phyloP scores from a whole-genome alignment of 2,888 invertebrate genomes.

The Strigamia transsilvanica region DNA sequence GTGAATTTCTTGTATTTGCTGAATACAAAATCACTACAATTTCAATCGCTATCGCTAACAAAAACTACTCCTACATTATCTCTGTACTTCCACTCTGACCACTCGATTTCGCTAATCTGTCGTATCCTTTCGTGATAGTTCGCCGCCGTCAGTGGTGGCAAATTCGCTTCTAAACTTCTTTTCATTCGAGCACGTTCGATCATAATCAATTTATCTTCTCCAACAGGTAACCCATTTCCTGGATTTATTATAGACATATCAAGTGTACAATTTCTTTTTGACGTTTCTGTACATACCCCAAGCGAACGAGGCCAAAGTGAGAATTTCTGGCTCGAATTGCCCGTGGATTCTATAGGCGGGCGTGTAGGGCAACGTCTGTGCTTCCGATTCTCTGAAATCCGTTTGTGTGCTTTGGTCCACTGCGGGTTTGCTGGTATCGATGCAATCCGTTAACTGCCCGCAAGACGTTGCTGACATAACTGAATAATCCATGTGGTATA shows the following conservation, averaged over 20 bases:
- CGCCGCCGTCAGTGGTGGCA: conserved; percentile 69
- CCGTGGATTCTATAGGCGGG: conserved; percentile 70
- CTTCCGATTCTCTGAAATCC: conserved; percentile 76
- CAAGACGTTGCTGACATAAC: background rate
- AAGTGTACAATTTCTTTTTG: background rate
- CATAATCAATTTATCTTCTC: conserved; percentile 71
- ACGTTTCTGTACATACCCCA: conserved; percentile 69
- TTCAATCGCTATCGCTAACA: no score
- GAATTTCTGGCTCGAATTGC: conserved; percentile 70
- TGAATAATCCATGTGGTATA: background rate
- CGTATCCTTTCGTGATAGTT: conserved; percentile 71
- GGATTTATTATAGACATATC: background rate
- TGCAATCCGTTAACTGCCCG: background rate
- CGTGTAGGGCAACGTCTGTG: conserved; percentile 81
- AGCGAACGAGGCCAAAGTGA: conserved; percentile 72
- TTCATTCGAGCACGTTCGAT: conserved; percentile 76
- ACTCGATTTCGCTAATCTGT: conserved; percentile 81
- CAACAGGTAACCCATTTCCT: conserved; percentile 72
- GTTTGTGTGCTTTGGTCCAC: conserved; percentile 73
- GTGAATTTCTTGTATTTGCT: conserved; percentile 78
- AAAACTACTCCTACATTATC: conserved; percentile 70
- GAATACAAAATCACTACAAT: conserved; percentile 10
- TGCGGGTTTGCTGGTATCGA: conserved; percentile 50
- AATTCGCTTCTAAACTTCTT: conserved; percentile 71
- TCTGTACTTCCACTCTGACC: conserved; percentile 82